Conservation (phyloP, 2,888 invertebrate species). For the Adelognathus sp. region DNA sequence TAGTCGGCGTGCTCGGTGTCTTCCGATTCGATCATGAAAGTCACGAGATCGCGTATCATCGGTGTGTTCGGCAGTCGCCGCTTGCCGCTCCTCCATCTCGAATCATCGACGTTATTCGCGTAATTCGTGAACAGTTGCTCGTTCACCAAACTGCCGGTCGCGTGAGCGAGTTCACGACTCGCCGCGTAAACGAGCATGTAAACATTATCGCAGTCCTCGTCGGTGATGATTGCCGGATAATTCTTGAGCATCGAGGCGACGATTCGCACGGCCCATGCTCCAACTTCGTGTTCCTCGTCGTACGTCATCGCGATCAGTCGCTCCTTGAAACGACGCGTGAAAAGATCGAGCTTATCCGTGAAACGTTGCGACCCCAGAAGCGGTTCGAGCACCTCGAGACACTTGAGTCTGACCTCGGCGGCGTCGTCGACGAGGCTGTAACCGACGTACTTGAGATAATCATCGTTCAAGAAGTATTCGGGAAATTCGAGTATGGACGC, state of each 20-base stretch:
- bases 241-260: constrained; percentile 97
- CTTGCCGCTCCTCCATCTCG: constrained; percentile 94
- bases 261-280: constrained; percentile 96
- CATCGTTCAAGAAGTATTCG: constrained; percentile 98
- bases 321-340: constrained; percentile 99
- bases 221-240: constrained; percentile 96
- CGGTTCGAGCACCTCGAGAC: constrained; percentile 95
- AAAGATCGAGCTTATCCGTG: constrained; percentile 97
- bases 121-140: constrained; percentile 95
- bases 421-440: constrained; percentile 99
- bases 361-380: constrained; percentile 97
- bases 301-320: constrained; percentile 99
- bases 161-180: constrained; percentile 96
- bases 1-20: constrained; percentile 98
- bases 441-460: constrained; percentile 98
- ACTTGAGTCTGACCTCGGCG: constrained; percentile 94
- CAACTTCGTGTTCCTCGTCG: constrained; percentile 98
- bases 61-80: constrained; percentile 94
- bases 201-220: constrained; percentile 99
- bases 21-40: constrained; percentile 99
- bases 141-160: constrained; percentile 99
- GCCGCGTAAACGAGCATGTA: constrained; percentile 99
- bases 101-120: too few species aligned
- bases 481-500: constrained; percentile 99
- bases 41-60: constrained; percentile 95